Base-by-base conservation (phyloP, 2,888 invertebrate genomes). In the Neoscelio sp. region DNA sequence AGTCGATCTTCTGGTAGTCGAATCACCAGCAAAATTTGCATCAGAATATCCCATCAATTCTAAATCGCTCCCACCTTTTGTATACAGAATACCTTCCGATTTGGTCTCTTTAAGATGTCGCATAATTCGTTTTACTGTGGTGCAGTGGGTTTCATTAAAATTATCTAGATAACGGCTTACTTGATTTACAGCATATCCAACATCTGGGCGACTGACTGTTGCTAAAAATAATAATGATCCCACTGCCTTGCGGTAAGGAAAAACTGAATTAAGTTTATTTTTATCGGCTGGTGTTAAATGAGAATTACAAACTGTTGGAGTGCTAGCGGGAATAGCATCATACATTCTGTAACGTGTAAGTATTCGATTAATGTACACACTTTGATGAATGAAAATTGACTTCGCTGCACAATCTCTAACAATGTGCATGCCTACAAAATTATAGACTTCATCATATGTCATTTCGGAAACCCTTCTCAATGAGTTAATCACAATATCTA, bases 21-120 rank as follows among this genome's bases (percentile, higher is more conserved):
- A 1, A 76, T 76, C 74, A 10, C 58, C 60, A 1, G 78, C 80
- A 12, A 65, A 82, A 33, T 82, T 78, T 10, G 82, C 74, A 42
- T 85, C 85, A 13, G 74, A 77, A 58, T 78, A 86, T 4, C 83
- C 83, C 7, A 44, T 46, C 13, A 84, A 26, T 7, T 48, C 23
- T 17, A 13, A n/a, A 28, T 6, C 28, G n/a, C 28, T 12, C 12
- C 56, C 33, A 44, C 67, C 40, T 6, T 12, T 15, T 38, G 17
- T 48, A 18, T 77, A 82, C 15, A 17, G 8, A 2, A 80, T 52
- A 13, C 78, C 78, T 13, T 50, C 13, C 10, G 71, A 30, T 44
- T 38, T 50, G 2, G 78, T 80, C 5, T 48, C 73, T 20, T 68
- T 52, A n/a, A 82, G 40, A 42, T 82, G 81, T 17, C 52, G 54